Conservation (phyloP, 2,888 invertebrate species). For the Chirona hameri region DNA sequence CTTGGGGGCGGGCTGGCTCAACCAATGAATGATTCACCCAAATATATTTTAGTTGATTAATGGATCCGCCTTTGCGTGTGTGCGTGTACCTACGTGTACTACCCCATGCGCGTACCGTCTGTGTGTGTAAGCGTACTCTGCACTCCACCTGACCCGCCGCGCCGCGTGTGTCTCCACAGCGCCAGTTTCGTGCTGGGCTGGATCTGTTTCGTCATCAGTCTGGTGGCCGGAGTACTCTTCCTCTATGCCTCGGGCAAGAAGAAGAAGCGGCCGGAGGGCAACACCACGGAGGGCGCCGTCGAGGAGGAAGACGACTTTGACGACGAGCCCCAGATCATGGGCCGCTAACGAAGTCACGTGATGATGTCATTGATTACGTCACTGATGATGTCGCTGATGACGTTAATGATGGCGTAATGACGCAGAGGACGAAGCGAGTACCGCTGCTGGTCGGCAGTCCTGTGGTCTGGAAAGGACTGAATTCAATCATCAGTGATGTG, state of each 20-base stretch:
- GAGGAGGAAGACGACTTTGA: conserved; percentile 76
- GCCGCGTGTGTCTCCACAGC: background rate
- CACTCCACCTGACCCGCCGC: background rate
- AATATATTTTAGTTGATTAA: too few species aligned
- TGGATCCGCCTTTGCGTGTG: too few species aligned
- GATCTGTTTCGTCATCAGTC: conserved; percentile 39
- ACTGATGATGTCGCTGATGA: background rate
- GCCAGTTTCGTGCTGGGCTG: conserved; percentile 22
- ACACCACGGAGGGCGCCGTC: conserved; percentile 60
- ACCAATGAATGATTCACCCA: too few species aligned
- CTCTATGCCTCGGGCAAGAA: conserved; percentile 38
- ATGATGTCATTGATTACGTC: background rate
- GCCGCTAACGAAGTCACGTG: conserved; percentile 44
- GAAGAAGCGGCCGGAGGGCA: conserved; percentile 54
- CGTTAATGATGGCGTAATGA: background rate
- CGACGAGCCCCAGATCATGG: conserved; percentile 76
- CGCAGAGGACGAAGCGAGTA: too few species aligned
- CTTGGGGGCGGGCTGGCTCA: too few species aligned
- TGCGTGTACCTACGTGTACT: too few species aligned
- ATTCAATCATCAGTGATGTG: too few species aligned
- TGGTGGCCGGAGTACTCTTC: conserved; percentile 46
- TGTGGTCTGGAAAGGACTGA: too few species aligned
- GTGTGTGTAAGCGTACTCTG: too few species aligned
- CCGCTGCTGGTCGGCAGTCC: too few species aligned
- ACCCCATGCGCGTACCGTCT: too few species aligned